Base-by-base conservation (phyloP, 1,140 invertebrate genomes). In the Daktulosphaira vitifoliae region DNA sequence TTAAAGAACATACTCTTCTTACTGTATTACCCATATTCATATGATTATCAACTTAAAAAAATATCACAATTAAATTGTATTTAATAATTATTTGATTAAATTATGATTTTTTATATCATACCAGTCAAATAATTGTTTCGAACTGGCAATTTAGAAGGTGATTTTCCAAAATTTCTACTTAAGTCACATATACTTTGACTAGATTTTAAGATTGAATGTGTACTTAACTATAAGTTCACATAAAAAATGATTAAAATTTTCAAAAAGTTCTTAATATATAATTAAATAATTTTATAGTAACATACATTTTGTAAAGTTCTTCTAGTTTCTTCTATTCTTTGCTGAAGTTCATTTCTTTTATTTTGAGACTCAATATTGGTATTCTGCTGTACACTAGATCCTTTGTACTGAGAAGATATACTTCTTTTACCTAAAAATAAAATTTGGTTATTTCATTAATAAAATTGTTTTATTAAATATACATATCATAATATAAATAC, bases 261-360 rank as follows among this genome's bases (percentile, higher is more conserved):
- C n/a, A n/a, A n/a, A n/a, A 22, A n/a, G n/a, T n/a, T n/a, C n/a
- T n/a, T n/a, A n/a, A n/a, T n/a, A n/a, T n/a, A n/a, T n/a, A n/a
- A n/a, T n/a, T 11, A 62, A 49, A 37, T 16, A 53, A 20, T 25
- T 65, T n/a, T n/a, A n/a, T n/a, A n/a, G n/a, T 18, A 68, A 82
- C 84, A 82, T 76, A 93, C 91, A 75, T 84, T 92, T 79, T 93
- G 88, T 50, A 95, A 76, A 76, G 92, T 90, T 70, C 85, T 82
- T 73, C 88, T 82, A 0, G 90, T 92, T 76, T 93, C 90, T 72
- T 89, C 84, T 73, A 93, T 89, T 71, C 89, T 81, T 72, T 88
- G 83, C 68, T 88, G 82, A 49, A 94, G 76, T 74, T 93, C 89
- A 74, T 92, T 87, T 46, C 90, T 79, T 70, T 88, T 87, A 65